A percentile compares a stretch with the other conserved stretches of the same genome.
phyloP scores from a whole-genome alignment of 2,797 vertebrate genomes.

The Arrhamphus sclerolepis region DNA sequence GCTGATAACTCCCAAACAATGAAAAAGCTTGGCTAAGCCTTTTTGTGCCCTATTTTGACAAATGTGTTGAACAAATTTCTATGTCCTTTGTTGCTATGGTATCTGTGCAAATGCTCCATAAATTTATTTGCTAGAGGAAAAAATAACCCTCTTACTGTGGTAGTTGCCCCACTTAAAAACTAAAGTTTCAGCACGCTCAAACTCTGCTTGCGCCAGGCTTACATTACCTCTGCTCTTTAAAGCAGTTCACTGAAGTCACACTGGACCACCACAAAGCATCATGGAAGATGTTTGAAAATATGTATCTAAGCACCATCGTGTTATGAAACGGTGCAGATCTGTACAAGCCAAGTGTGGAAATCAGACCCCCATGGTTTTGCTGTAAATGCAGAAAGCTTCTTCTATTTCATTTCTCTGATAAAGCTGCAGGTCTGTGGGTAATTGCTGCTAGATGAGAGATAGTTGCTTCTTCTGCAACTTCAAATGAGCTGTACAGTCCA shows the following conservation, averaged over 20 bases:
- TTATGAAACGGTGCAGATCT: constrained; percentile 46
- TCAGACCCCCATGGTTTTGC: constrained; percentile 40
- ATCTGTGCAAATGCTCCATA: constrained; percentile 36
- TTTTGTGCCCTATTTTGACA: constrained; percentile 58
- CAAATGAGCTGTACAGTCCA: constrained; percentile 31
- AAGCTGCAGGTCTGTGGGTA: constrained; percentile 36
- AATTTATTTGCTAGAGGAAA: constrained; percentile 33
- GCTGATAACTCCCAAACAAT: constrained; percentile 40
- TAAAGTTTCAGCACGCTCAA: constrained; percentile 13
- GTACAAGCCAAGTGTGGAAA: constrained; percentile 41
- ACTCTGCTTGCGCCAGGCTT: constrained; percentile 23
- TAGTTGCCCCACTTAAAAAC: constrained; percentile 20
- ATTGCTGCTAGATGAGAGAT: constrained; percentile 44
- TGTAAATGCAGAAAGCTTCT: constrained; percentile 23
- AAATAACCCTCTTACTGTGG: constrained; percentile 51
- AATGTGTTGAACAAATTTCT: constrained; percentile 34
- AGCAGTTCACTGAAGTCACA: constrained; percentile 22
- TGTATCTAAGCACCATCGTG: no score
- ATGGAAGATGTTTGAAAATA: constrained; percentile 20
- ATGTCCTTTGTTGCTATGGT: constrained; percentile 43
- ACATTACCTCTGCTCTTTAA: constrained; percentile 25
- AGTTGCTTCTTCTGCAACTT: constrained; percentile 37
- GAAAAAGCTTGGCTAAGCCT: constrained; percentile 37
- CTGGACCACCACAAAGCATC: constrained; percentile 26
- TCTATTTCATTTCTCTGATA: constrained; percentile 41